Evolutionary conservation across 2,113 vertebrate genomes (phyloP).

Genomic region (Tragelaphus imberbis): DNA sequence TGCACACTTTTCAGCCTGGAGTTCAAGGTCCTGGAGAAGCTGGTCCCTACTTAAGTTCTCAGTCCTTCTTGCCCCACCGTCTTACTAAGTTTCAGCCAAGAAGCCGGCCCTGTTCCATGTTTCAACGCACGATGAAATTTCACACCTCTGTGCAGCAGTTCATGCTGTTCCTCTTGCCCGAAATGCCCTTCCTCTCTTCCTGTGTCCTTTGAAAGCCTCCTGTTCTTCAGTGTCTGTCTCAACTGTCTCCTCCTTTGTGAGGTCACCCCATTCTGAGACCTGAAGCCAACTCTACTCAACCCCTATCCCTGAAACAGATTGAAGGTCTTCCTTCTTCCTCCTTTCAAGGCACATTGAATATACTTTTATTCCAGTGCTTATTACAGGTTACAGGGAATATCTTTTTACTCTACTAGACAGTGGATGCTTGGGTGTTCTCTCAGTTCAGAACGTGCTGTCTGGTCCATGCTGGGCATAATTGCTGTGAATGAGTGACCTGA

Average conservation of each 20-base stretch:
- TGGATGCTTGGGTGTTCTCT: background rate
- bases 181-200: background rate
- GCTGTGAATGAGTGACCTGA: background rate
- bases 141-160: background rate
- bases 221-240: background rate
- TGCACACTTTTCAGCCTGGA: background rate
- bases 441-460: background rate
- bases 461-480: background rate
- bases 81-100: background rate
- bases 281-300: fast-evolving
- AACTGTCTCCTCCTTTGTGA: background rate
- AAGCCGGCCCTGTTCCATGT: background rate
- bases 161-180: background rate
- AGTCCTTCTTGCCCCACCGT: background rate
- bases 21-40: background rate
- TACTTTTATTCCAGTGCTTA: background rate
- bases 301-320: fast-evolving
- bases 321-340: background rate
- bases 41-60: background rate
- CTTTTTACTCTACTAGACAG: background rate
- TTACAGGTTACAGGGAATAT: fast-evolving
- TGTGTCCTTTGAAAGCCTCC: background rate
- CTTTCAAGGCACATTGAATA: no score
- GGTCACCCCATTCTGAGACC: background rate
- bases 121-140: background rate